Evolutionary conservation across 1,140 invertebrate species (phyloP).

Genomic region (Aphis gossypii): DNA sequence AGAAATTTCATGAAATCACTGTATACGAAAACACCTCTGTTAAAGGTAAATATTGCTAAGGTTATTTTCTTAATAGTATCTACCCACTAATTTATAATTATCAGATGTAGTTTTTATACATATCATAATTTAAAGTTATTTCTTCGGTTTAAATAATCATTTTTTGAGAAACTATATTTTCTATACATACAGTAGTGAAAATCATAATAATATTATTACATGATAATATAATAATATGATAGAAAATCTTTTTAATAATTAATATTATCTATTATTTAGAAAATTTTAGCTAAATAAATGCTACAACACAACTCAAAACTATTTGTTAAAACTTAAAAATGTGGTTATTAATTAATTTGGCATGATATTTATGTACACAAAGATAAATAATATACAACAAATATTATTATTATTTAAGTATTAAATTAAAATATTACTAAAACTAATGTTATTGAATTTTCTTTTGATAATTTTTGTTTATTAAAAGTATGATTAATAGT

Average conservation of each 20-base stretch:
- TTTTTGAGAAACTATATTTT: background rate
- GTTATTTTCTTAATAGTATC: too few species aligned
- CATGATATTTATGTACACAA: background rate
- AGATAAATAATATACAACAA: too few species aligned
- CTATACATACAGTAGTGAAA: background rate
- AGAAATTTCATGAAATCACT: conserved; percentile 39
- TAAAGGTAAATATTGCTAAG: background rate
- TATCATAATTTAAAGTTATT: background rate
- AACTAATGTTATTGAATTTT: too few species aligned
- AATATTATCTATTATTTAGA: background rate
- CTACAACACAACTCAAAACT: background rate
- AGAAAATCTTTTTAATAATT: background rate
- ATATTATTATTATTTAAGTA: too few species aligned
- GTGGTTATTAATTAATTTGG: background rate
- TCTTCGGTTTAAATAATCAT: background rate
- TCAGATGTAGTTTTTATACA: too few species aligned
- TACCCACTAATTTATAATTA: too few species aligned
- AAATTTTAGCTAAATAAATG: background rate
- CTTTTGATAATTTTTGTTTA: too few species aligned
- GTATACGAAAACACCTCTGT: conserved; percentile 12
- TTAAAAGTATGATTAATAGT: too few species aligned
- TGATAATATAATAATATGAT: background rate
- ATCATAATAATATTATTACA: background rate
- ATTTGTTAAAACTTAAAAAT: too few species aligned
- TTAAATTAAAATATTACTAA: too few species aligned